Evolutionary conservation across 2,888 invertebrate genomes (phyloP).

Genomic region (Mesopsocus fuscifrons): DNA sequence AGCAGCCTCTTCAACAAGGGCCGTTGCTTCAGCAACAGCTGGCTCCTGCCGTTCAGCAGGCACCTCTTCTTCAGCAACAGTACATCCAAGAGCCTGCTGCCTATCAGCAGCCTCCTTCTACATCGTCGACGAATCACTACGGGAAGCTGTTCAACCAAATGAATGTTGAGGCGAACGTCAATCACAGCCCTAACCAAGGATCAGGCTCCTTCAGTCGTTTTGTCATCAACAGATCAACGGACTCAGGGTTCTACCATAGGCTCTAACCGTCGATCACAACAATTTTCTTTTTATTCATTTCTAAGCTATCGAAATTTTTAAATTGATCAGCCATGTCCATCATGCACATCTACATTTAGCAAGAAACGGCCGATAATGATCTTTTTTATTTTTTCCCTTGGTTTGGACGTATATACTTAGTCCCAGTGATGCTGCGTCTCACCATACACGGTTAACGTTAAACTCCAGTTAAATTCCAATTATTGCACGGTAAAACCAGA

Average conservation of each 20-base stretch:
- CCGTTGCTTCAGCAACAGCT: background rate
- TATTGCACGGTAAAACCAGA: too few relatives aligned
- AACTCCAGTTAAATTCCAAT: too few relatives aligned
- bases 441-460: too few relatives aligned
- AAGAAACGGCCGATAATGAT: too few relatives aligned
- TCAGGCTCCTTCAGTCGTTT: conserved; percentile 7
- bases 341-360: too few relatives aligned
- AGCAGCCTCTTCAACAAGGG: background rate
- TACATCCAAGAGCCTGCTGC: conserved; percentile 10
- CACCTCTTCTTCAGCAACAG: conserved; percentile 11
- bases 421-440: too few relatives aligned
- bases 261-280: too few relatives aligned
- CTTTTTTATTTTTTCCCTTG: too few relatives aligned
- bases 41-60: conserved; percentile 9
- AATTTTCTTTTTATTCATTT: too few relatives aligned
- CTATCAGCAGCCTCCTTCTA: conserved; percentile 9
- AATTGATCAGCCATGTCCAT: too few relatives aligned
- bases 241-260: conserved; percentile 3
- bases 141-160: conserved; percentile 3
- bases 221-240: conserved; percentile 5
- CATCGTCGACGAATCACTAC: conserved; percentile 1
- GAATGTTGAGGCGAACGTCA: conserved; percentile 4
- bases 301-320: too few relatives aligned
- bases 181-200: conserved; percentile 3
- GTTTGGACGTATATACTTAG: too few relatives aligned